phyloP scores from a whole-genome alignment of 2,888 invertebrate genomes.

The Caenorhabditis wallacei region DNA sequence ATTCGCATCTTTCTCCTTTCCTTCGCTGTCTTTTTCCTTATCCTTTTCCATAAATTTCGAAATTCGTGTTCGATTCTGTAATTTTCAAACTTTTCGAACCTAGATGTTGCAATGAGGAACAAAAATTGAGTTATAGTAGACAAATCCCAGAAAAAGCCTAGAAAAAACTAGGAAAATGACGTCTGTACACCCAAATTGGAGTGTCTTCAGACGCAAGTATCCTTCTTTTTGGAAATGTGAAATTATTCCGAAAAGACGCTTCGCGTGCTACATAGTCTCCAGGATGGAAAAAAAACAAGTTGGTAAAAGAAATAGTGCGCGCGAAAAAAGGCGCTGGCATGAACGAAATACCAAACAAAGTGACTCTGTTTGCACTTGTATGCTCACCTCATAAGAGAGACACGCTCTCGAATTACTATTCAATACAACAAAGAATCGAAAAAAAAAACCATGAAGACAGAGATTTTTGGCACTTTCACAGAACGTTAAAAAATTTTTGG shows the following conservation, averaged over 20 bases:
- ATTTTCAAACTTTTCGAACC: not conserved
- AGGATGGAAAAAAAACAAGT: constrained; percentile 11
- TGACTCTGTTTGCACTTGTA: constrained; percentile 36
- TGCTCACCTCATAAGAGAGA: constrained; percentile 30
- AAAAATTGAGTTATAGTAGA: no score
- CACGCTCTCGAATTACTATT: constrained; percentile 58
- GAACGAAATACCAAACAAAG: constrained; percentile 57
- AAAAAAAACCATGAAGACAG: constrained; percentile 1
- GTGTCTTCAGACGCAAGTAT: not conserved
- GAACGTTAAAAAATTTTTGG: not conserved
- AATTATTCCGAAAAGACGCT: constrained; percentile 26
- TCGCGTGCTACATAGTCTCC: not conserved
- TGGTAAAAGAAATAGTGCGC: not conserved
- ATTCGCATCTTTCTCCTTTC: not conserved
- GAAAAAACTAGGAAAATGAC: no score
- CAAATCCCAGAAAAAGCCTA: no score
- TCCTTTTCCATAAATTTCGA: constrained; percentile 19
- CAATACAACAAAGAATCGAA: constrained; percentile 9
- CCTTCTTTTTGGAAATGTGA: constrained; percentile 36
- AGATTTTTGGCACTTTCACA: constrained; percentile 5
- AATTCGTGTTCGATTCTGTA: not conserved
- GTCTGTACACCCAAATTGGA: no score
- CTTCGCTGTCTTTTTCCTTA: constrained; percentile 2
- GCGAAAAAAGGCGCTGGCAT: constrained; percentile 8
- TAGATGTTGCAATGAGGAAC: not conserved